phyloP scores from a whole-genome alignment of 30 jellyfish, hydroid and myxozoan genomes.

The Hydractinia symbiolongicarpus region DNA sequence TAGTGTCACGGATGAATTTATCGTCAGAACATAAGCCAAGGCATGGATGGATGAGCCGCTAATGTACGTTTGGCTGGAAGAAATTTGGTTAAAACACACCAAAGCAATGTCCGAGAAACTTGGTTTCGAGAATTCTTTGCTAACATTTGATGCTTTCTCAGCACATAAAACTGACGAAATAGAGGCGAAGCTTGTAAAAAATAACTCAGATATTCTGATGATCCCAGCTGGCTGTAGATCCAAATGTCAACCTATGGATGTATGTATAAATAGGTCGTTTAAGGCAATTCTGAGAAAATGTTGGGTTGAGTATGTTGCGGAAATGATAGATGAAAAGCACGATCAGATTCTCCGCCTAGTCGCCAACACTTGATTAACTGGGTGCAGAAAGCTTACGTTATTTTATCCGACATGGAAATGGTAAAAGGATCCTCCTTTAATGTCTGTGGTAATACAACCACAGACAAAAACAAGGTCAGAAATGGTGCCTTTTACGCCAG shows the following conservation, averaged over 20 bases:
- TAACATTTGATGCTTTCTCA: too few relatives aligned
- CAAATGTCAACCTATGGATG: slow-evolving; percentile 4
- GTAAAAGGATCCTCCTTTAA: neutral
- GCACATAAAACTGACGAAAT: too few relatives aligned
- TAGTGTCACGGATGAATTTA: neutral
- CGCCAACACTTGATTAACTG: too few relatives aligned
- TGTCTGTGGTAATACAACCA: neutral
- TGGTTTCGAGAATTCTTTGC: neutral
- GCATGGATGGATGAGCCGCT: slow-evolving; percentile 20
- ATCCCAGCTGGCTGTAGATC: neutral
- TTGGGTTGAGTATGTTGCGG: neutral
- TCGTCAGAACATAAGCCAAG: neutral
- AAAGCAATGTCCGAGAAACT: slow-evolving; percentile 11
- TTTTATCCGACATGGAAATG: neutral
- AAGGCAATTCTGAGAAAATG: neutral
- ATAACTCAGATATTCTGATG: too few relatives aligned
- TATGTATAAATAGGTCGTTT: neutral
- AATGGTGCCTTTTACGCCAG: too few relatives aligned
- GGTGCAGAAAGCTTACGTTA: neutral
- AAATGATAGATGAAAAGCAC: slow-evolving; percentile 1
- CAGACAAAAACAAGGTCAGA: neutral
- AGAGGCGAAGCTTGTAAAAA: too few relatives aligned
- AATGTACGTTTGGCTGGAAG: slow-evolving; percentile 25
- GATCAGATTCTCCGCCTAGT: neutral
- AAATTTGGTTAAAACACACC: slow-evolving; percentile 19